These are phyloP conservation scores for Eunapius fragilis DNA, from an alignment of 37 sponge, comb jelly and placozoan genomes.

Conservation along the genomic window DNA sequence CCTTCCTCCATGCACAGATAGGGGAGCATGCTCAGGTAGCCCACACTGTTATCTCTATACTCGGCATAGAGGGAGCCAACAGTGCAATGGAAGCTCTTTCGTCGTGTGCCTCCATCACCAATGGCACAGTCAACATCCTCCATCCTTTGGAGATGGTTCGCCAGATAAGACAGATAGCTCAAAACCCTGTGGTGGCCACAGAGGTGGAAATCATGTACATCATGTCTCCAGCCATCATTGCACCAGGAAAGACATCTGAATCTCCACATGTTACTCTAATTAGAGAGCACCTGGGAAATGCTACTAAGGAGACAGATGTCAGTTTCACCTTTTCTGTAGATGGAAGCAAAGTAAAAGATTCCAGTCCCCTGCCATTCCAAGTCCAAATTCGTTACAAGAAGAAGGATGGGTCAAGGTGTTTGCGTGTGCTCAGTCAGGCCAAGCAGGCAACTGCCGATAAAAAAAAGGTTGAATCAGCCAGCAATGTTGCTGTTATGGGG, in stretches of 20 bases:
- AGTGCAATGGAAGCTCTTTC: constrained; percentile 86
- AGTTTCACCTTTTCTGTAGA: constrained; percentile 66
- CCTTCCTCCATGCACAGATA: constrained; percentile 63
- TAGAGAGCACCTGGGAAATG: constrained; percentile 78
- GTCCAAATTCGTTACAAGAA: constrained; percentile 86
- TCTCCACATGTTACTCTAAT: constrained; percentile 42
- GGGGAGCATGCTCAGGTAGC: constrained; percentile 79
- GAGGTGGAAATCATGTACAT: constrained; percentile 64
- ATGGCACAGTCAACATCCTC: constrained; percentile 92
- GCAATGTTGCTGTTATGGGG: constrained; percentile 83
- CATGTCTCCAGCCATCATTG: constrained; percentile 24
- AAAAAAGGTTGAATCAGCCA: constrained; percentile 59
- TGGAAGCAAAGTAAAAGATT: constrained; percentile 40
- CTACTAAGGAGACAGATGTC: constrained; percentile 77
- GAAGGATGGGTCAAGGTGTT: constrained; percentile 81
- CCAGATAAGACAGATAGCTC: constrained; percentile 88
- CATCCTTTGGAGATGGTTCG: constrained; percentile 97
- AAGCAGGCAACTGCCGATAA: constrained; percentile 55
- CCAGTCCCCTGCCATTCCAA: constrained; percentile 71
- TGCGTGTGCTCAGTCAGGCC: constrained; percentile 77
- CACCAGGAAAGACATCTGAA: constrained; percentile 21
- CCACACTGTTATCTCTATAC: constrained; percentile 79
- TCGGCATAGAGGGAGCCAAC: constrained; percentile 87
- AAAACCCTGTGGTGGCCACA: constrained; percentile 90
- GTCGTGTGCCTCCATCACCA: constrained; percentile 81